Evolutionary conservation across 2,888 invertebrate species (phyloP).

Genomic region (Willowsia nigromaculata): DNA sequence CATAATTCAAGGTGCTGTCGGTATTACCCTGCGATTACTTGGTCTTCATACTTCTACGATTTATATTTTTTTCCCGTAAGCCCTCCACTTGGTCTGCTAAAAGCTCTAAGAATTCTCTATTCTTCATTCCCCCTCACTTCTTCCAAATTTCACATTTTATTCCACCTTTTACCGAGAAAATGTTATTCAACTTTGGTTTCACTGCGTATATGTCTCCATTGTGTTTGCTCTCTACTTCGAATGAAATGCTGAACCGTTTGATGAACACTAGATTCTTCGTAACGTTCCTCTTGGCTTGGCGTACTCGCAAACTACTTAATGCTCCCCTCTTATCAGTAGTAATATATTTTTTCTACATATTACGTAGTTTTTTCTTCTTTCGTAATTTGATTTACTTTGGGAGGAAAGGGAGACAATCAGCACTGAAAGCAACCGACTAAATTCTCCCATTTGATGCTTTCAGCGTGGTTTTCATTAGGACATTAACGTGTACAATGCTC

Average conservation of each 20-base stretch:
- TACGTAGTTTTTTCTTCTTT: not conserved
- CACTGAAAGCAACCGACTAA: not conserved
- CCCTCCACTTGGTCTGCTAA: not conserved
- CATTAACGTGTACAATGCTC: not conserved
- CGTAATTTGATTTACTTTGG: conserved; percentile 43
- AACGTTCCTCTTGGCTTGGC: not conserved
- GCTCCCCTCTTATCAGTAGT: not conserved
- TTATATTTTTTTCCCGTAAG: conserved; percentile 16
- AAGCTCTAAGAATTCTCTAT: conserved; percentile 17
- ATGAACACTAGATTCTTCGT: conserved; percentile 27
- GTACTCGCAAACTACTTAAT: not conserved
- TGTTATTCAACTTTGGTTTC: conserved; percentile 55
- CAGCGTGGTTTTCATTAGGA: conserved; percentile 7
- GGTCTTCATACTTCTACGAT: not conserved
- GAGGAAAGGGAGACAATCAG: not conserved
- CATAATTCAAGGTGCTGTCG: conserved; percentile 1
- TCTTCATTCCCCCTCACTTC: not conserved
- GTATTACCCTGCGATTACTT: not conserved
- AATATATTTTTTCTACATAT: too few species aligned
- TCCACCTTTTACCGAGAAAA: conserved; percentile 2
- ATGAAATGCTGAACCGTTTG: not conserved
- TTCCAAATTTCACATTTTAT: not conserved
- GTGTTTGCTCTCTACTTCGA: not conserved
- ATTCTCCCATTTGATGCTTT: not conserved
- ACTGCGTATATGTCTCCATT: not conserved